These are phyloP conservation scores for Amiota communis DNA, from an alignment of 2,888 invertebrate species.

Conservation along the genomic window DNA sequence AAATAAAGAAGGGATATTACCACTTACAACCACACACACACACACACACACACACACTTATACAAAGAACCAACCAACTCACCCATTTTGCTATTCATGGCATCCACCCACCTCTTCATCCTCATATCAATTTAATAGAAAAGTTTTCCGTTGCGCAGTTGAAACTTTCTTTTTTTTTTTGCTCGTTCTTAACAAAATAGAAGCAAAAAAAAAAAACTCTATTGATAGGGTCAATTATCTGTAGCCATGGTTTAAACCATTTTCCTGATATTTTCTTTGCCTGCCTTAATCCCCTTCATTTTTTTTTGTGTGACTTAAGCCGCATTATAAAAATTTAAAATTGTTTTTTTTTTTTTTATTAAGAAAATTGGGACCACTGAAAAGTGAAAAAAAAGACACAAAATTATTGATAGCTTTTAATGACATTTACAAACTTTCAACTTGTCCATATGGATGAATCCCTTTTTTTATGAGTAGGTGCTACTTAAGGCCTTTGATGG, in stretches of 20 bases:
- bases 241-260: background rate
- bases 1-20: conserved; percentile 42
- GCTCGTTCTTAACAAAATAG: background rate
- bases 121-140: too few relatives aligned
- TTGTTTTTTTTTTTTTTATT: background rate
- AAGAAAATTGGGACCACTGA: background rate
- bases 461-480: conserved; percentile 53
- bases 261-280: background rate
- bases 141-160: background rate
- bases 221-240: conserved; percentile 4
- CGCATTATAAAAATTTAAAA: background rate
- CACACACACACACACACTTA: background rate
- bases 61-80: too few relatives aligned
- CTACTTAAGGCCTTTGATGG: too few relatives aligned
- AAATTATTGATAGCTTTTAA: conserved; percentile 66
- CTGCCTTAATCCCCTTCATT: too few relatives aligned
- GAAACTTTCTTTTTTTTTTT: background rate
- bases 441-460: conserved; percentile 26
- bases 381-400: conserved; percentile 1
- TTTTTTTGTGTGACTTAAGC: background rate
- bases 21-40: background rate
- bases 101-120: too few relatives aligned
- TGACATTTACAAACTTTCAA: conserved; percentile 52
- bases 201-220: background rate
- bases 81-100: too few relatives aligned